Evolutionary conservation across 2,797 vertebrate species (phyloP).

Genomic region (Lophotriccus pileatus): DNA sequence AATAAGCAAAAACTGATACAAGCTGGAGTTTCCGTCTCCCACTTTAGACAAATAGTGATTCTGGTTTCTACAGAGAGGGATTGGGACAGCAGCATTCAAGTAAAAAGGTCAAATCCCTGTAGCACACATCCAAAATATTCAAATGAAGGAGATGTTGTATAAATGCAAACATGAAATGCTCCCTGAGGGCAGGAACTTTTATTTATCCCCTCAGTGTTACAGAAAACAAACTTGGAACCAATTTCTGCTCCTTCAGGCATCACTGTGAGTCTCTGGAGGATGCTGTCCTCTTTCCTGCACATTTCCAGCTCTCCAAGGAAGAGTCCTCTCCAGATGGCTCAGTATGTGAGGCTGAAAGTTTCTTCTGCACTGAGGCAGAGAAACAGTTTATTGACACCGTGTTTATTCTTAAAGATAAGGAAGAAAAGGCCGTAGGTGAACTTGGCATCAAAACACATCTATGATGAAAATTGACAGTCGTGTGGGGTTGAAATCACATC

Average conservation of each 20-base stretch:
- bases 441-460: background rate
- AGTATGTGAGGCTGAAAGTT: accelerated
- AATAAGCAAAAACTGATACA: background rate
- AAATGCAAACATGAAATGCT: background rate
- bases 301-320: background rate
- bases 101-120: background rate
- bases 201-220: background rate
- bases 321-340: background rate
- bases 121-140: background rate
- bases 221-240: background rate
- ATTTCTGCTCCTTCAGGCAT: background rate
- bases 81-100: background rate
- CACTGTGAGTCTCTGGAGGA: background rate
- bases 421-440: background rate
- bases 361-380: background rate
- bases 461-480: accelerated
- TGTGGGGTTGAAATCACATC: background rate
- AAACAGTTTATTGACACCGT: accelerated
- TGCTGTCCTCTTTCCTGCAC: background rate
- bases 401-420: background rate
- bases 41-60: background rate
- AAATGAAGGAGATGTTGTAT: background rate
- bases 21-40: background rate
- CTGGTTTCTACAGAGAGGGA: background rate
- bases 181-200: background rate